phyloP scores from a whole-genome alignment of 1,140 invertebrate genomes.

The fruit fly (Drosophila melanogaster) region DNA sequence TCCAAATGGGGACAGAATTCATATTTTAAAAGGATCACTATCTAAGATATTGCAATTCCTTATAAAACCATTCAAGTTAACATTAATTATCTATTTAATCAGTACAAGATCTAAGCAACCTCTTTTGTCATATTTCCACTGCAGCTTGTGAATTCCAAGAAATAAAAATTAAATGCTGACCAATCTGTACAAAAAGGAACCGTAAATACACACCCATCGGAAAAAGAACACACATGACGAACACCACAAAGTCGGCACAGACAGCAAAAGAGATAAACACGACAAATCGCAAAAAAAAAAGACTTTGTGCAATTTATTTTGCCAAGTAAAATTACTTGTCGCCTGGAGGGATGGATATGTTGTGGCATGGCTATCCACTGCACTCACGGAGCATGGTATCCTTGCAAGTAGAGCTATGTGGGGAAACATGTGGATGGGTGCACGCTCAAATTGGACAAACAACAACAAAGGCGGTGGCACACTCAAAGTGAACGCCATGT shows the following conservation, averaged over 20 bases:
- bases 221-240: constrained; percentile 17
- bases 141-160: constrained; percentile 11
- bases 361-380: constrained; percentile 14
- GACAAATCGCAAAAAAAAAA: constrained; percentile 45
- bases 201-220: constrained; percentile 11
- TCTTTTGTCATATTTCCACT: background rate
- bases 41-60: too few species aligned
- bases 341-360: constrained; percentile 59
- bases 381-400: constrained; percentile 18
- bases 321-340: constrained; percentile 82
- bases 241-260: constrained; percentile 38
- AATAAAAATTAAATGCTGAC: constrained; percentile 65
- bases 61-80: too few species aligned
- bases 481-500: constrained; percentile 78
- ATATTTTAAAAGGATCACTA: too few species aligned
- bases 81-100: too few species aligned
- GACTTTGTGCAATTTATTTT: constrained; percentile 82
- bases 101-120: too few species aligned
- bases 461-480: constrained; percentile 48
- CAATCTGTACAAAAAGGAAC: constrained; percentile 56
- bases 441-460: constrained; percentile 60
- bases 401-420: background rate
- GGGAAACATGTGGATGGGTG: background rate
- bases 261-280: constrained; percentile 39
- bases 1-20: background rate